Evolutionary conservation across 2,113 vertebrate genomes (phyloP).

Genomic region (Pipa parva): DNA sequence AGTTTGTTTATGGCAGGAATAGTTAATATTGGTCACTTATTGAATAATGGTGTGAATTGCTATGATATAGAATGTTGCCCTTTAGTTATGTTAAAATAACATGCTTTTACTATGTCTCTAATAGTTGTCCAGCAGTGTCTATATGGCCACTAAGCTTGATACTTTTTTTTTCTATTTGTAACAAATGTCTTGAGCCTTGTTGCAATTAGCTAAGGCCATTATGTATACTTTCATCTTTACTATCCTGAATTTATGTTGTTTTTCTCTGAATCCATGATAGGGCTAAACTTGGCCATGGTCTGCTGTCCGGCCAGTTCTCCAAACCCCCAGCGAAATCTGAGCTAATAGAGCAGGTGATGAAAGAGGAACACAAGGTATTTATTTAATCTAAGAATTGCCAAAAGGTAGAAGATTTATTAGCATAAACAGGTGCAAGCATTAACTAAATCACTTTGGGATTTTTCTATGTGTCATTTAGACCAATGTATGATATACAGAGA

Average conservation of each 20-base stretch:
- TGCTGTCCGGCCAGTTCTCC: constrained; percentile 93
- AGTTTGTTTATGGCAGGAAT: too few relatives aligned
- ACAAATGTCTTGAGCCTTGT: too few relatives aligned
- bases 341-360: constrained; percentile 99
- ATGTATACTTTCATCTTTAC: too few relatives aligned
- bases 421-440: constrained; percentile 1
- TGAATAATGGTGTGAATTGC: too few relatives aligned
- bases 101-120: too few relatives aligned
- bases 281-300: constrained; percentile 92
- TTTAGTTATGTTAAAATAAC: too few relatives aligned
- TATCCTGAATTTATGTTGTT: constrained; percentile 10
- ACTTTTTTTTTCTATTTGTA: too few relatives aligned
- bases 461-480: background rate
- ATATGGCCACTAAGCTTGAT: too few relatives aligned
- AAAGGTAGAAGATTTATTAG: constrained; percentile 44
- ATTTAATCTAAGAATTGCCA: constrained; percentile 45
- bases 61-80: too few relatives aligned
- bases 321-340: constrained; percentile 96
- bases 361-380: constrained; percentile 97
- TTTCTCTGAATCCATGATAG: constrained; percentile 57
- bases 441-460: background rate
- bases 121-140: too few relatives aligned
- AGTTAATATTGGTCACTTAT: too few relatives aligned
- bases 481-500: background rate
- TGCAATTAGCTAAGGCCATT: too few relatives aligned